Percentiles rank a stretch among this genome's conserved stretches.
phyloP scores from a whole-genome alignment of 2,797 vertebrate species.

The Loriculus beryllinus region DNA sequence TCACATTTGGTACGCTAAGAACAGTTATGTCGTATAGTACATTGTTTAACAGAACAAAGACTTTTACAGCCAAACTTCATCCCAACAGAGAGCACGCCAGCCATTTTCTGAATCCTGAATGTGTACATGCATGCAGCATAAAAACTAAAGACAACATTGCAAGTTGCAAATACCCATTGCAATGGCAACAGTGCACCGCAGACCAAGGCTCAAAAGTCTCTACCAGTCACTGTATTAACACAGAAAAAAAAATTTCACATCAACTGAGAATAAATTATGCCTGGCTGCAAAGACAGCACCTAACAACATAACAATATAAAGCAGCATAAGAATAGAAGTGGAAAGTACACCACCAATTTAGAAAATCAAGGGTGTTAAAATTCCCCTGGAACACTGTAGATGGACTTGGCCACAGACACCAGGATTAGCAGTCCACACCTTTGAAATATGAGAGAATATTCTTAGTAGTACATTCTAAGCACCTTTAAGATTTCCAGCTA shows the following conservation, averaged over 20 bases:
- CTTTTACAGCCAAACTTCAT: not conserved
- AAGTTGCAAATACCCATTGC: not conserved
- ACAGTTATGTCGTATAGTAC: not conserved
- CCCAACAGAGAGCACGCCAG: not conserved
- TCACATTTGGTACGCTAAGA: not conserved
- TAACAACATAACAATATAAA: not conserved
- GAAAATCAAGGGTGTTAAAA: not conserved
- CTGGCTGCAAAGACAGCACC: not conserved
- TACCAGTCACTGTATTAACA: not conserved
- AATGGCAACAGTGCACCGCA: not conserved
- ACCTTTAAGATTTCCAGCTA: not conserved
- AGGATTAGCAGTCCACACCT: not conserved
- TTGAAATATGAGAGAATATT: not conserved
- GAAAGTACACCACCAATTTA: not conserved
- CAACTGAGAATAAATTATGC: not conserved
- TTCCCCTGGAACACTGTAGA: not conserved
- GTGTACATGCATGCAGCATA: rapidly evolving
- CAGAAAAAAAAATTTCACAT: not conserved
- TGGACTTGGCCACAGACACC: not conserved
- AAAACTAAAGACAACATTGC: not conserved
- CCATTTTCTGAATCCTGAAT: not conserved
- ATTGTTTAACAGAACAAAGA: not conserved
- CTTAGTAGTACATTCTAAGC: not conserved
- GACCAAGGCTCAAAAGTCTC: not conserved
- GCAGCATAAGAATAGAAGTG: not conserved